A percentile compares a stretch with the other conserved stretches of the same genome.
Conservation (phyloP, 2,797 vertebrate genomes). For the Silurus aristotelis region DNA sequence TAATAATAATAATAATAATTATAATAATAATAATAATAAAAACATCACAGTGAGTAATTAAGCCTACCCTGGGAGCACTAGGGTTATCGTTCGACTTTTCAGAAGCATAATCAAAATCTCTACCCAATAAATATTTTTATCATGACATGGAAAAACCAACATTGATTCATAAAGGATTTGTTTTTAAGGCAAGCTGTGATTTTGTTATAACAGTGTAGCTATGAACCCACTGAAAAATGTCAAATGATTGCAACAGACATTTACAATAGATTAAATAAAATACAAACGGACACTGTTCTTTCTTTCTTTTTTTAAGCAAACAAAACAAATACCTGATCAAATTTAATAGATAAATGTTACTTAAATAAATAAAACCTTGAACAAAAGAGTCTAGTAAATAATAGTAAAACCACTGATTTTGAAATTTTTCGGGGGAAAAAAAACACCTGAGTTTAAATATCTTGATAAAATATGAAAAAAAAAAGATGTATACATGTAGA, state of each 20-base stretch:
- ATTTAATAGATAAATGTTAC: neutral
- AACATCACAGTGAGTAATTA: constrained; percentile 64
- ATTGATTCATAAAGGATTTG: constrained; percentile 21
- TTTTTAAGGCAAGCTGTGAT: constrained; percentile 19
- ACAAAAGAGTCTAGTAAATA: neutral
- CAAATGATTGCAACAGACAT: neutral
- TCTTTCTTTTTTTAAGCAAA: neutral
- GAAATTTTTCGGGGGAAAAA: too few species aligned
- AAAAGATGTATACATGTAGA: neutral
- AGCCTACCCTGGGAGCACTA: constrained; percentile 62
- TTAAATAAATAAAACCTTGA: neutral
- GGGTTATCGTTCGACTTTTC: constrained; percentile 32
- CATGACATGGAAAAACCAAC: constrained; percentile 33
- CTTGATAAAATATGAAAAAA: neutral
- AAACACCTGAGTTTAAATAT: neutral
- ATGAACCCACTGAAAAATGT: constrained; percentile 70
- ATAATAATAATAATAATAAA: neutral
- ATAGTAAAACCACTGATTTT: neutral
- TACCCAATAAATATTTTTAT: constrained; percentile 35
- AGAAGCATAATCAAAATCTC: constrained; percentile 14
- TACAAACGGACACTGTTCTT: neutral
- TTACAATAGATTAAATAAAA: neutral
- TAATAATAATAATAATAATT: neutral
- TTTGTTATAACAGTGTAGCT: constrained; percentile 68
- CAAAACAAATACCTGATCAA: neutral